Evolutionary conservation across 2,888 invertebrate species (phyloP), one percentile per base, ranked within the genome.

Genomic region (Dasysyrphus albostriatus): DNA sequence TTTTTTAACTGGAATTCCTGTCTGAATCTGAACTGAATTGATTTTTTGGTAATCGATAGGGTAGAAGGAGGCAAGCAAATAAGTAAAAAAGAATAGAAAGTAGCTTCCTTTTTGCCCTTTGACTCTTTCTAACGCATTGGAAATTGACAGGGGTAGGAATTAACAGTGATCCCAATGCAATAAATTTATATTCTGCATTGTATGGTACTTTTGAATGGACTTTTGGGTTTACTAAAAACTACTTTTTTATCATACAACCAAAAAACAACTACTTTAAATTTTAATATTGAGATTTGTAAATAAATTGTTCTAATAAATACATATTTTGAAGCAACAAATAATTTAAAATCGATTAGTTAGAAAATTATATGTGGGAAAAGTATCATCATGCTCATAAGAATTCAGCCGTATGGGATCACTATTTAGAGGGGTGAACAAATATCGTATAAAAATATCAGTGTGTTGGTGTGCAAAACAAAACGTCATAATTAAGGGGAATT

Each of bases 401-500:
- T 29, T n/a, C 1, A 3, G 4, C 2, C 2, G 2, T 10, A 3
- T 44, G 63, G 63, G 8, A 63, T 24, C 44, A 12, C 63, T 32
- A 29, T 4, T 5, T 3, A 24, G 24, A 24, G 24, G 24, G 24
- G 24, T 24, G 24, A 24, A 24, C n/a, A 24, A 24, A 24, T 24
- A 2, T 24, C 24, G 3, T 24, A 24, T 24, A 2, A 24, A 24
- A 24, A 24, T 24, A 24, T 24, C 2, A 24, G 8, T 24, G 63
- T 42, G 0, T 19, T 37, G 24, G 49, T 67, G 49, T 8, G 49
- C 6, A 34, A 67, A 47, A 49, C 2, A 1, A 51, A 42, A 19
- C 16, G 67, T 42, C 29, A 82, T 51, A 32, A 24, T 34, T 19
- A 12, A 49, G 74, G 77, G 73, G 69, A n/a, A 67, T 7, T 56